Conservation (phyloP, 2,113 vertebrate genomes). For the Anoura caudifer region DNA sequence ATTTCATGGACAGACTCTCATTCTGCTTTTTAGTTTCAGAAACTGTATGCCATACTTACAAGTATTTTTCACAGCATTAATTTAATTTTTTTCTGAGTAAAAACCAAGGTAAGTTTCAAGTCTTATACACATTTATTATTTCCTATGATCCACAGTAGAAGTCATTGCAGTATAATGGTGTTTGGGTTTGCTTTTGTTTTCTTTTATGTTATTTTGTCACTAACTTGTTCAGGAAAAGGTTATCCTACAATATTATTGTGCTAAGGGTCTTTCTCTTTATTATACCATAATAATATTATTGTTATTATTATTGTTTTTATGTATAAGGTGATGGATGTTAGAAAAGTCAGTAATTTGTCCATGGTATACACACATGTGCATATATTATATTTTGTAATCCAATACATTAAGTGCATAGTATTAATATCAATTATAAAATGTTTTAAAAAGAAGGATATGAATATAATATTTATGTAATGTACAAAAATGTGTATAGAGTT, state of each 20-base stretch:
- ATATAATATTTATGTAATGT: not conserved
- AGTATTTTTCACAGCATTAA: not conserved
- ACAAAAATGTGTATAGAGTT: not conserved
- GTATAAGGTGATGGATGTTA: not conserved
- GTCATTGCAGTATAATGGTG: not conserved
- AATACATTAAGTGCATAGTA: not conserved
- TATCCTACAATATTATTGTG: not conserved
- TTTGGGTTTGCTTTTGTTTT: not conserved
- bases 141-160: not conserved
- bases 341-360: not conserved
- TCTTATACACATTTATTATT: not conserved
- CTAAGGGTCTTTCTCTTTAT: not conserved
- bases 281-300: not conserved
- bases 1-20: rapidly evolving
- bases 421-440: not conserved
- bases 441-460: not conserved
- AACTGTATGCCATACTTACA: not conserved
- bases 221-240: not conserved
- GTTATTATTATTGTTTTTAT: not conserved
- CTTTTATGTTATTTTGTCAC: not conserved
- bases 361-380: not conserved
- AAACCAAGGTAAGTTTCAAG: not conserved
- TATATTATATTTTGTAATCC: not conserved
- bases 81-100: not conserved
- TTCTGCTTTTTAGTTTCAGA: not conserved